phyloP scores from a whole-genome alignment of 2,888 invertebrate species.

The Agonopterix heracliana region DNA sequence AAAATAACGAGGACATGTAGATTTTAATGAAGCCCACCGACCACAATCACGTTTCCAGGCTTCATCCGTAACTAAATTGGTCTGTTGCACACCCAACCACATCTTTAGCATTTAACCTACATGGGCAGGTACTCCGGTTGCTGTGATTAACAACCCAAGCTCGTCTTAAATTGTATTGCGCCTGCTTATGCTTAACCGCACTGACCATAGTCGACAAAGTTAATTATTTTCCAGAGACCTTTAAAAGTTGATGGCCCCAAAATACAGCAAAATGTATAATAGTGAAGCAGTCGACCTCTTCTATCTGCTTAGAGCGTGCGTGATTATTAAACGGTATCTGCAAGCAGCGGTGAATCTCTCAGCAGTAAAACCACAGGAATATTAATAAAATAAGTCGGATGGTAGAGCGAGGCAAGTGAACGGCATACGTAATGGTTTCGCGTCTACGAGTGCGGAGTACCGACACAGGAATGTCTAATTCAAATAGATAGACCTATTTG shows the following conservation, averaged over 20 bases:
- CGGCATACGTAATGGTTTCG: slow-evolving; percentile 30
- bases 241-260: too few species aligned
- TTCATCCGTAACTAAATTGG: slow-evolving; percentile 4
- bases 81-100: neutral
- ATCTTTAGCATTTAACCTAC: too few species aligned
- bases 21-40: slow-evolving; percentile 6
- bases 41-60: neutral
- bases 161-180: neutral
- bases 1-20: neutral
- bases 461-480: slow-evolving; percentile 41
- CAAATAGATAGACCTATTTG: slow-evolving; percentile 39
- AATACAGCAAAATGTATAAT: too few species aligned
- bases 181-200: neutral
- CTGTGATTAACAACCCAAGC: neutral
- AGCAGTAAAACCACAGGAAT: slow-evolving; percentile 20
- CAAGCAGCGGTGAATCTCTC: slow-evolving; percentile 2
- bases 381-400: slow-evolving; percentile 27
- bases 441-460: slow-evolving; percentile 18
- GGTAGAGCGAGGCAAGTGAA: slow-evolving; percentile 19
- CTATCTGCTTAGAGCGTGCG: neutral
- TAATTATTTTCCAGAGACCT: neutral
- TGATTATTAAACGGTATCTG: slow-evolving; percentile 1
- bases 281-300: too few species aligned
- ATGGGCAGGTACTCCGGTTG: neutral
- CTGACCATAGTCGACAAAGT: neutral